phyloP scores from a whole-genome alignment of 2,113 vertebrate genomes.

The Zosterops borbonicus region DNA sequence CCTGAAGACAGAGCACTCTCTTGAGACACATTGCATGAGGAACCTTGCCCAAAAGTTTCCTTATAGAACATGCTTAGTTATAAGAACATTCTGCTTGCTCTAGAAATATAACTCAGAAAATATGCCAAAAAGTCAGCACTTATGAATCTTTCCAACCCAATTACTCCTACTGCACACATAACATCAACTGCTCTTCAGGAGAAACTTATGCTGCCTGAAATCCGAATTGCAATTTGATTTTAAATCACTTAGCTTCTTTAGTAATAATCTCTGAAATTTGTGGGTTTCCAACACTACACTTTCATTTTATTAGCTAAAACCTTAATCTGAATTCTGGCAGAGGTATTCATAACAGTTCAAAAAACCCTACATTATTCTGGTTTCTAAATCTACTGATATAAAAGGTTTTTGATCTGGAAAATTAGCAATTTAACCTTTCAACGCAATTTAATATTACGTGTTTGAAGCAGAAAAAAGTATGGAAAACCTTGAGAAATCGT shows the following conservation, averaged over 20 bases:
- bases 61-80: background rate
- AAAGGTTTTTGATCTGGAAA: slow-evolving; percentile 10
- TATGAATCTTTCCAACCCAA: background rate
- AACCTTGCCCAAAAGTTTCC: background rate
- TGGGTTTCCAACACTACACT: background rate
- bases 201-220: background rate
- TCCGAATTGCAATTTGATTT: background rate
- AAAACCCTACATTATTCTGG: background rate
- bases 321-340: background rate
- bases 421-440: background rate
- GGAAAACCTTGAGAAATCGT: background rate
- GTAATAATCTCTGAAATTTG: background rate
- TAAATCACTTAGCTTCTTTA: background rate
- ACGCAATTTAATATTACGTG: background rate
- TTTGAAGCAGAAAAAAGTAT: background rate
- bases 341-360: background rate
- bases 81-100: background rate
- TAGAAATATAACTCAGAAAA: background rate
- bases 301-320: background rate
- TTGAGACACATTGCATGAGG: background rate
- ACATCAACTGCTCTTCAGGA: background rate
- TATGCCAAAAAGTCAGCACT: background rate
- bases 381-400: background rate
- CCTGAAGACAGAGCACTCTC: background rate
- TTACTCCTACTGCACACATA: background rate